Evolutionary conservation across 2,113 vertebrate genomes (phyloP).

Genomic region (Hucho hucho): DNA sequence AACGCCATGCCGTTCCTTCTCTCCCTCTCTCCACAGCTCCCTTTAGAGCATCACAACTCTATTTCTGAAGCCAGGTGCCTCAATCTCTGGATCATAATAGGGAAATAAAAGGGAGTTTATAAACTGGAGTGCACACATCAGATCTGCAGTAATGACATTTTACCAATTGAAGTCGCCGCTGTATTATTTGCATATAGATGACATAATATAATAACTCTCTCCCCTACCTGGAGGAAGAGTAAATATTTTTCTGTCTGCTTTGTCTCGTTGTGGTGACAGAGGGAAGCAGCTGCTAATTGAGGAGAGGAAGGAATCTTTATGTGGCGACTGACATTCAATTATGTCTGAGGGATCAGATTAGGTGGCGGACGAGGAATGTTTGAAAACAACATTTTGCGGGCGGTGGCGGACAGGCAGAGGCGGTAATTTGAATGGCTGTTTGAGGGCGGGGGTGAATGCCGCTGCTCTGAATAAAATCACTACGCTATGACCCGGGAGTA

Average conservation of each 20-base stretch:
- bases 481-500: slow-evolving; percentile 68
- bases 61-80: slow-evolving; percentile 16
- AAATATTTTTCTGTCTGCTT: slow-evolving; percentile 78
- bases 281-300: slow-evolving; percentile 76
- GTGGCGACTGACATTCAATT: slow-evolving; percentile 82
- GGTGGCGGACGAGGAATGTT: slow-evolving; percentile 59
- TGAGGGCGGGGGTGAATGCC: slow-evolving; percentile 57
- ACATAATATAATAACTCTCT: slow-evolving; percentile 75
- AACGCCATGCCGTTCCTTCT: not conserved
- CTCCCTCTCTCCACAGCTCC: not conserved
- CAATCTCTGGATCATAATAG: slow-evolving; percentile 70
- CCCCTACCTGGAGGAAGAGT: slow-evolving; percentile 70
- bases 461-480: slow-evolving; percentile 68
- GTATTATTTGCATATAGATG: slow-evolving; percentile 83
- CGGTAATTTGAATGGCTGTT: slow-evolving; percentile 72
- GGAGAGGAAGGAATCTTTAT: slow-evolving; percentile 73
- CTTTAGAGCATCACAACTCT: not conserved
- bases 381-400: slow-evolving; percentile 19
- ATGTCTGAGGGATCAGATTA: slow-evolving; percentile 75
- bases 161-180: slow-evolving; percentile 64
- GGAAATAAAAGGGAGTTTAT: slow-evolving; percentile 74
- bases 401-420: slow-evolving; percentile 29
- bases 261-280: slow-evolving; percentile 62
- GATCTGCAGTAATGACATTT: slow-evolving; percentile 75
- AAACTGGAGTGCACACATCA: slow-evolving; percentile 75